Conservation (phyloP, 2,888 invertebrate genomes). For the Dryocosmus kuriphilus region DNA sequence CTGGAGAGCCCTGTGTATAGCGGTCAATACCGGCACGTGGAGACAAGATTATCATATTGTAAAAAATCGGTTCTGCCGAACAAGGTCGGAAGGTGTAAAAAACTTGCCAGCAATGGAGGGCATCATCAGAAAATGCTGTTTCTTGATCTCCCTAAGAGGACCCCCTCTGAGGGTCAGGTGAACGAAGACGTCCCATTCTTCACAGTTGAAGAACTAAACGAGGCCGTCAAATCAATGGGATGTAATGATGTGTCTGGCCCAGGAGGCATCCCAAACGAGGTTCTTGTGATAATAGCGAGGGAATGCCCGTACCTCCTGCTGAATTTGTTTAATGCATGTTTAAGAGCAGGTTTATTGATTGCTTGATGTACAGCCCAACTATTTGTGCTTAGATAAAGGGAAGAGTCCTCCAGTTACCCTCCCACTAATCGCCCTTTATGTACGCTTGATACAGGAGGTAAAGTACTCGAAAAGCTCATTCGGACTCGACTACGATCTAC, state of each 20-base stretch:
- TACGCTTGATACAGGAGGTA: too few relatives aligned
- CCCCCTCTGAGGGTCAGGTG: background rate
- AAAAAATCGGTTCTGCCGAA: background rate
- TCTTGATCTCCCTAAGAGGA: background rate
- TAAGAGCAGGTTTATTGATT: too few relatives aligned
- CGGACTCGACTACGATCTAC: too few relatives aligned
- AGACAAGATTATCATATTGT: background rate
- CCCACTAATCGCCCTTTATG: too few relatives aligned
- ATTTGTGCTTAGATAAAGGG: too few relatives aligned
- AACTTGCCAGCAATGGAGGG: background rate
- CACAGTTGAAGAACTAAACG: background rate
- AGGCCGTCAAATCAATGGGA: background rate
- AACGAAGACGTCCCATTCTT: background rate
- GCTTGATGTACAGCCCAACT: too few relatives aligned
- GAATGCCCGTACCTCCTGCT: background rate
- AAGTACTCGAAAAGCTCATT: too few relatives aligned
- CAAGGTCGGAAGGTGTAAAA: too few relatives aligned
- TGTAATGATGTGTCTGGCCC: background rate
- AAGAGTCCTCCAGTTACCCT: too few relatives aligned
- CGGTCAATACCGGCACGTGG: too few relatives aligned
- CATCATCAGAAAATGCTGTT: background rate
- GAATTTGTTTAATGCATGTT: constrained; percentile 43
- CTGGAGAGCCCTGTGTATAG: background rate
- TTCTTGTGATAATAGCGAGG: background rate
- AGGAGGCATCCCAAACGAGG: background rate